Evolutionary conservation across 2,888 invertebrate genomes (phyloP).

Genomic region (Drosophila subsilvestris): DNA sequence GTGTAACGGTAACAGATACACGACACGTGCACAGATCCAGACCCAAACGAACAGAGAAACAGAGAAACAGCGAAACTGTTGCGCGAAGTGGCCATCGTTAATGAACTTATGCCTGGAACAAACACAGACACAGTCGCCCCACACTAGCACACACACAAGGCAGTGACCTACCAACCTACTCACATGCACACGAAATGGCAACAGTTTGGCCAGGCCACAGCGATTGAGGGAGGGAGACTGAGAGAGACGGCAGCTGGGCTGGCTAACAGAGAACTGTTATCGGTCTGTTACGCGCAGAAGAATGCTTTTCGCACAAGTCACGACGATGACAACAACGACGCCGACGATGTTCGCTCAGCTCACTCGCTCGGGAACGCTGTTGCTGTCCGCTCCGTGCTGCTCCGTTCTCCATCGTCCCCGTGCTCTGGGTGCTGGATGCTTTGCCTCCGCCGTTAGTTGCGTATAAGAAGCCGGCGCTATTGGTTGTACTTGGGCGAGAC

Average conservation of each 20-base stretch:
- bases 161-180: slow-evolving; percentile 78
- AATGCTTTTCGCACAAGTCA: slow-evolving; percentile 70
- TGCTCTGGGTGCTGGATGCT: slow-evolving; percentile 32
- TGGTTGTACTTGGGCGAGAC: slow-evolving; percentile 13
- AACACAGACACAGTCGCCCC: slow-evolving; percentile 22
- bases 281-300: slow-evolving; percentile 60
- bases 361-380: slow-evolving; percentile 61
- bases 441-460: slow-evolving; percentile 29
- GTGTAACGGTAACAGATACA: slow-evolving; percentile 27
- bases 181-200: slow-evolving; percentile 56
- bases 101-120: slow-evolving; percentile 70
- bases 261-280: slow-evolving; percentile 53
- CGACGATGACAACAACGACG: slow-evolving; percentile 21
- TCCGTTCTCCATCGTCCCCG: slow-evolving; percentile 36
- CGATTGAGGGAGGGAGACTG: slow-evolving; percentile 56
- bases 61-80: slow-evolving; percentile 66
- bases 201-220: slow-evolving; percentile 59
- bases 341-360: slow-evolving; percentile 62
- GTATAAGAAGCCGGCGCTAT: slow-evolving; percentile 51
- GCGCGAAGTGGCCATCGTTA: slow-evolving; percentile 68
- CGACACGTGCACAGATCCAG: not conserved
- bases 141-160: slow-evolving; percentile 14
- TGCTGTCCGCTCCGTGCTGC: slow-evolving; percentile 37
- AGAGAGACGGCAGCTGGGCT: slow-evolving; percentile 6
- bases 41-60: not conserved